A percentile compares a stretch with the other conserved stretches of the same genome.
Conservation (phyloP, 2,888 invertebrate genomes). For the Barypeithes pellucidus region DNA sequence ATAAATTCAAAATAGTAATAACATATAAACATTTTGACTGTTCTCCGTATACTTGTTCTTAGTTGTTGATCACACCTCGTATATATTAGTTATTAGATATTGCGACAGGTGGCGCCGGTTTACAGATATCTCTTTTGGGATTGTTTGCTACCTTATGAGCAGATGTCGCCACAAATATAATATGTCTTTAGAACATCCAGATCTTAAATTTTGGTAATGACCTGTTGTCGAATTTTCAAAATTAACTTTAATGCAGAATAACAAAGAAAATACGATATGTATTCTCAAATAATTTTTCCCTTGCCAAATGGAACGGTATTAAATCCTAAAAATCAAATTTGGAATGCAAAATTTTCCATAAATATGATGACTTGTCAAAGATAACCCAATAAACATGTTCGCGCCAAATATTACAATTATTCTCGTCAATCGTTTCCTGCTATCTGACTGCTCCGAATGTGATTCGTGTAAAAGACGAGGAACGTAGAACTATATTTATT, state of each 20-base stretch:
- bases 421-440: background rate
- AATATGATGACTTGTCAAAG: background rate
- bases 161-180: background rate
- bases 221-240: background rate
- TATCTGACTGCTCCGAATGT: too few relatives aligned
- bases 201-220: background rate
- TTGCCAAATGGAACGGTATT: too few relatives aligned
- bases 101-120: background rate
- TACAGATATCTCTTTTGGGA: background rate
- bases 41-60: background rate
- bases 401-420: constrained; percentile 12
- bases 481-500: background rate
- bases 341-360: too few relatives aligned
- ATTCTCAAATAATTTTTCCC: too few relatives aligned
- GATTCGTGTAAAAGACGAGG: background rate
- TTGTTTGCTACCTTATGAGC: too few relatives aligned
- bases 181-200: background rate
- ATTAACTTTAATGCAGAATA: background rate
- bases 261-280: too few relatives aligned
- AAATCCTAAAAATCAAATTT: too few relatives aligned
- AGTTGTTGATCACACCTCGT: background rate
- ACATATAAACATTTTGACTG: too few relatives aligned
- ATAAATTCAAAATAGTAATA: too few relatives aligned
- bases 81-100: background rate
- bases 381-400: background rate